phyloP scores from a whole-genome alignment of 2,113 vertebrate genomes.

The Sander lucioperca region DNA sequence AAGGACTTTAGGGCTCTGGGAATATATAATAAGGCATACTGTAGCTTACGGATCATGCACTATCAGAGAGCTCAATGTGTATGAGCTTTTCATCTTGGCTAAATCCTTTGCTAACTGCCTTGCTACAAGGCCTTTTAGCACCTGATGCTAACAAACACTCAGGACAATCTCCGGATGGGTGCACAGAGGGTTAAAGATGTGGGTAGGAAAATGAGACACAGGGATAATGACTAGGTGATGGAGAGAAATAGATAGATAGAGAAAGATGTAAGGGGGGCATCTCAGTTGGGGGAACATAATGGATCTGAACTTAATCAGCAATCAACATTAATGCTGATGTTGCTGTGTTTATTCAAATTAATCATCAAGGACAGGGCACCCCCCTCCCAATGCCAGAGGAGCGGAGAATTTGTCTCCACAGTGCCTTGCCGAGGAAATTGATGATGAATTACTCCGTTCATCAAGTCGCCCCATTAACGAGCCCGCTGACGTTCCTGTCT shows the following conservation, averaged over 20 bases:
- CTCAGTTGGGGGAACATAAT: slow-evolving; percentile 67
- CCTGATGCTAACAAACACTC: slow-evolving; percentile 30
- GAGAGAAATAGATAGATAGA: slow-evolving; percentile 51
- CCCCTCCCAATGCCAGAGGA: slow-evolving; percentile 54
- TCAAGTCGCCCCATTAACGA: slow-evolving; percentile 79
- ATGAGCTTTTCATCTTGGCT: slow-evolving; percentile 17
- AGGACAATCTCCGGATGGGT: slow-evolving; percentile 4
- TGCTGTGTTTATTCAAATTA: slow-evolving; percentile 83
- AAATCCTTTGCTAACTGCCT: background rate
- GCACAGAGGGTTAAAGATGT: slow-evolving; percentile 42
- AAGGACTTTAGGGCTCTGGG: background rate
- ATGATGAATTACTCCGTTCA: slow-evolving; percentile 84
- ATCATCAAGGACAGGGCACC: slow-evolving; percentile 79
- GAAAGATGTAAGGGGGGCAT: slow-evolving; percentile 23
- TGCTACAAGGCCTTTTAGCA: slow-evolving; percentile 27
- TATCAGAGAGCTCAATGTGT: slow-evolving; percentile 1
- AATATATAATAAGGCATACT: slow-evolving; percentile 13
- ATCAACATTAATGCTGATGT: slow-evolving; percentile 82
- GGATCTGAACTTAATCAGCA: slow-evolving; percentile 81
- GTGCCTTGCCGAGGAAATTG: slow-evolving; percentile 75
- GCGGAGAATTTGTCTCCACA: slow-evolving; percentile 65
- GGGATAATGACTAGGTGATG: slow-evolving; percentile 34
- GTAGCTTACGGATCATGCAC: background rate
- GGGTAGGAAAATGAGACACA: slow-evolving; percentile 39
- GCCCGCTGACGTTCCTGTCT: slow-evolving; percentile 64